phyloP scores from a whole-genome alignment of 1,140 invertebrate genomes.

The Sitophilus oryzae region DNA sequence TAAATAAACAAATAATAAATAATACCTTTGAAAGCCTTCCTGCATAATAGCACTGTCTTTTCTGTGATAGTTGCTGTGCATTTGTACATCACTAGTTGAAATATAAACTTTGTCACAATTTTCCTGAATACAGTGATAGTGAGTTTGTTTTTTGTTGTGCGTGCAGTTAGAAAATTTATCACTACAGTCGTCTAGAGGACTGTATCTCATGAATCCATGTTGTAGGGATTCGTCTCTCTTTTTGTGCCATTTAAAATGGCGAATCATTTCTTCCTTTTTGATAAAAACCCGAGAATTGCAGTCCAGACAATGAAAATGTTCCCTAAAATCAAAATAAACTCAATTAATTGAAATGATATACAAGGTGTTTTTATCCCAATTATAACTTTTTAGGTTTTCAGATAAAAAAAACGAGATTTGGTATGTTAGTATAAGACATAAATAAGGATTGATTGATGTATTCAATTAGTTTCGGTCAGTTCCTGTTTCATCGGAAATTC shows the following conservation, averaged over 20 bases:
- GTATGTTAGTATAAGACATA: too few relatives aligned
- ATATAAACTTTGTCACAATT: slow-evolving; percentile 96
- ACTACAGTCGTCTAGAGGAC: slow-evolving; percentile 68
- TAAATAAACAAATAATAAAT: too few relatives aligned
- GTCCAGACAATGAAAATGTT: slow-evolving; percentile 95
- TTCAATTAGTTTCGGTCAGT: too few relatives aligned
- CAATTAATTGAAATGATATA: too few relatives aligned
- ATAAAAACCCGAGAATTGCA: slow-evolving; percentile 85
- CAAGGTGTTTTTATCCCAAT: too few relatives aligned
- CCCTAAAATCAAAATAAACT: slow-evolving; percentile 55
- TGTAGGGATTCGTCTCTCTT: slow-evolving; percentile 95
- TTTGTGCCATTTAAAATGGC: slow-evolving; percentile 99
- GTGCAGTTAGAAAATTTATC: slow-evolving; percentile 61
- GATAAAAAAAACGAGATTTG: not conserved
- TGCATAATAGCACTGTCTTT: slow-evolving; percentile 97
- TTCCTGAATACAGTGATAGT: slow-evolving; percentile 96
- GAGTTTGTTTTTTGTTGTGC: slow-evolving; percentile 95
- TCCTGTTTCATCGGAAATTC: too few relatives aligned
- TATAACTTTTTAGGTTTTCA: not conserved
- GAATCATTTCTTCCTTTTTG: slow-evolving; percentile 98
- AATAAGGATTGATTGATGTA: too few relatives aligned
- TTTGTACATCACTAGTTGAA: slow-evolving; percentile 97
- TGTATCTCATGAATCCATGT: slow-evolving; percentile 91
- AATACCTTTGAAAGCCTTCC: slow-evolving; percentile 67
- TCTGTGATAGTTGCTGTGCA: slow-evolving; percentile 98